phyloP scores from a whole-genome alignment of 2,113 vertebrate species.

The Gnathonemus echidnorhynchus region DNA sequence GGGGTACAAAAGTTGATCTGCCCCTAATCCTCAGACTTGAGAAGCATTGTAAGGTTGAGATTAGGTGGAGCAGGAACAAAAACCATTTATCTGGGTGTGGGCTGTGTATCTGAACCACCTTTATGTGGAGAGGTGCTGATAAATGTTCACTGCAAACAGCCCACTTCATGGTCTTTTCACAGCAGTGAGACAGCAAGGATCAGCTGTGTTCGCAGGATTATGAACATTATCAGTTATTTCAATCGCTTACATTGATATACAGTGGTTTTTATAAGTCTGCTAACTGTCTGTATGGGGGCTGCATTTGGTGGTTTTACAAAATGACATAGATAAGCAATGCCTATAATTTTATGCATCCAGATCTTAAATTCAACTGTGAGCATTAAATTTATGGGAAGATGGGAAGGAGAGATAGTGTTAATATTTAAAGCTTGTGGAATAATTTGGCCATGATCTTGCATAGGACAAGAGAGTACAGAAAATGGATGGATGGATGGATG shows the following conservation, averaged over 20 bases:
- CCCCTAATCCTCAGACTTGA: conserved; percentile 14
- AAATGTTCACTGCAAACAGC: not conserved
- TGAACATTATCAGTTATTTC: not conserved
- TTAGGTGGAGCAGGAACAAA: conserved; percentile 16
- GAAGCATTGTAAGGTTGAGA: conserved; percentile 17
- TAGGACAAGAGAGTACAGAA: not conserved
- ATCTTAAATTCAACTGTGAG: not conserved
- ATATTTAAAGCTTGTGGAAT: not conserved
- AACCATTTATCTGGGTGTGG: conserved; percentile 1
- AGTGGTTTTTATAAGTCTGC: not conserved
- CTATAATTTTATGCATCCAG: not conserved
- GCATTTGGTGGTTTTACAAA: not conserved
- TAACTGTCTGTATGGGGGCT: not conserved
- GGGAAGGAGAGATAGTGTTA: not conserved
- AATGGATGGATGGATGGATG: not conserved
- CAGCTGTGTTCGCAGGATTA: not conserved
- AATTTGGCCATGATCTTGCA: not conserved
- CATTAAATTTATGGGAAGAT: not conserved
- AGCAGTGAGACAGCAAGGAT: not conserved
- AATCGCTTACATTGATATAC: not conserved
- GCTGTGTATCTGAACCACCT: conserved; percentile 15
- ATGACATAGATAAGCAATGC: not conserved
- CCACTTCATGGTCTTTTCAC: not conserved
- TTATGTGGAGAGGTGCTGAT: not conserved
- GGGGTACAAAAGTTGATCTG: not conserved